Base-by-base conservation (phyloP, 2,888 invertebrate genomes). In the Chrysolina americana region DNA sequence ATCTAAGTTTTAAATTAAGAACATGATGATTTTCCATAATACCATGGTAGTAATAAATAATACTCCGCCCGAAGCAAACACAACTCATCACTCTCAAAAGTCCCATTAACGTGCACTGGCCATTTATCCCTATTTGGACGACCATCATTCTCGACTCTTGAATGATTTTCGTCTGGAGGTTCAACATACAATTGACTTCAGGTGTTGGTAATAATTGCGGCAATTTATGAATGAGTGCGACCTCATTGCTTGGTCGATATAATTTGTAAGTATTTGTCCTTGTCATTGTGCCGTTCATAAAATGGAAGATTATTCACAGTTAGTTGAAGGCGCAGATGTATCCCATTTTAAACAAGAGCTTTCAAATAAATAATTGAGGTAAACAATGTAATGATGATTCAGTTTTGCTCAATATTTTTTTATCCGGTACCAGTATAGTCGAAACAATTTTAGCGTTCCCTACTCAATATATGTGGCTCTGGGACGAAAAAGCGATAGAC, bases 21-120 rank as follows among this genome's bases (percentile, higher is more conserved):
- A 76, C 72, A 76, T 71, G 74, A 76, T 74, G 76, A 74, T 78
- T 78, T 78, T 78, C 74, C 74, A 72, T 78, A 78, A 76, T 78
- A 76, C 72, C 74, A 73, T 65, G 77, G 76, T 72, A 65, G 76
- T 72, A 75, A 78, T 78, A 76, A 75, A 77, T 77, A 78, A 78
- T 76, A 71, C 53, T 69, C n/a, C 23, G 78, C 81, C 80, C 65
- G 68, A 70, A 76, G 81, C 81, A 72, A 79, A 79, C 79, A 79
- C 77, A 81, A 79, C 82, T 82, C 82, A 82, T 81, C 81, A 81
- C 80, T 73, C 78, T 78, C 80, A 78, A 75, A 76, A 79, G 76
- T 66, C 65, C 78, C 79, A 81, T 81, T 81, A 81, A 81, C 75
- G 71, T 74, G 71, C 71, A 70, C 76, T 71, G 76, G 70, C 79